Evolutionary conservation across 1,140 invertebrate species (phyloP), one percentile per base, ranked within the genome.

Genomic region (Scaptodrosophila lebanonensis): DNA sequence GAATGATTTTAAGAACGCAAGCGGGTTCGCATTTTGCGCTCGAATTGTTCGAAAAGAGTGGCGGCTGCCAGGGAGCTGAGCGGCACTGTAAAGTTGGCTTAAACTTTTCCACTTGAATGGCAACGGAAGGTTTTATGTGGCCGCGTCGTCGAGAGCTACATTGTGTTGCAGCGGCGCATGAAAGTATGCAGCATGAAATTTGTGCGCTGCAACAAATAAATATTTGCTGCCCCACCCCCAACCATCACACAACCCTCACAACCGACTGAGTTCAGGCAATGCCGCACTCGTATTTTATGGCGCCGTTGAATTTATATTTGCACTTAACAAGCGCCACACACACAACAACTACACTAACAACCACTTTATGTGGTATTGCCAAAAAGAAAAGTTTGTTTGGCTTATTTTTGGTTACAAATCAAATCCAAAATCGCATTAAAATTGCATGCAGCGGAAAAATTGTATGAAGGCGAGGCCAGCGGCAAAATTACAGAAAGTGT

Each of bases 81-180:
- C 33, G 49, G 48, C n/a, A 35, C 42, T 35, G 53, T 66, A 73
- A 73, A 77, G 73, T 77, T 77, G 75, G 68, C 73, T 77, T 79
- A 79, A 77, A 77, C 75, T 77, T 77, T 77, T 77, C 75, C 75
- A 77, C 73, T 77, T 73, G 75, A 77, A 77, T 82, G 73, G 73
- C 73, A 72, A 67, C 73, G 73, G 73, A 77, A 77, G 73, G 73
- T 79, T 77, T 77, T 77, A 77, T 77, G 68, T 54, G 64, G 58
- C 64, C 33, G 7, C 22, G 8, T 22, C 22, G 11, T 17, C 13
- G 25, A 43, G 40, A 30, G 54, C 57, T 57, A 59, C 42, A 66
- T 66, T 66, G 63, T 75, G 53, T 47, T 52, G 44, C 75, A 82
- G 47, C 61, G 66, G 75, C 61, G 69, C 75, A 75, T 82, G 54